A percentile compares a stretch with the other conserved stretches of the same genome.
These are phyloP conservation scores for Eueremaeus valkanovi DNA, from an alignment of 2,888 invertebrate species.

Conservation along the genomic window DNA sequence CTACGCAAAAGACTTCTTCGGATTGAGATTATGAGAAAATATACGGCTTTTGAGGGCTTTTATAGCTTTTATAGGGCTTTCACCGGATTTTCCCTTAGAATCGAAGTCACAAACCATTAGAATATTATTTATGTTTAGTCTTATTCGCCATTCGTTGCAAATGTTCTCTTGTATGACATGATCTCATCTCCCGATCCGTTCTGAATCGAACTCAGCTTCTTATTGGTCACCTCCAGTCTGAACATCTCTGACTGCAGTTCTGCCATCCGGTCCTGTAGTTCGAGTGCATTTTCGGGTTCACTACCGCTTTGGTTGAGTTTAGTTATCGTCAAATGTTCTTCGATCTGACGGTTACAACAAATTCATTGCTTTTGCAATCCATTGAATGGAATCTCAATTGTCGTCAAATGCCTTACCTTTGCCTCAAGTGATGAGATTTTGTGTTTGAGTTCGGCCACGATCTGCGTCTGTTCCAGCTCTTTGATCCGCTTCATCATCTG, in stretches of 20 bases:
- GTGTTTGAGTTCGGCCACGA: constrained; percentile 85
- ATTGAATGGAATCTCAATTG: neutral
- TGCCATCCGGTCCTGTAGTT: constrained; percentile 85
- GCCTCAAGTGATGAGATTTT: constrained; percentile 89
- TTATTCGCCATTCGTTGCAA: constrained; percentile 12
- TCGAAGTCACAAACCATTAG: neutral
- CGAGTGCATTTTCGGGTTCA: constrained; percentile 62
- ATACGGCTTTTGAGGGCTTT: no score
- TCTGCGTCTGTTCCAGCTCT: constrained; percentile 90
- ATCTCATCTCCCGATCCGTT: neutral
- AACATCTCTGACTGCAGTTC: constrained; percentile 76
- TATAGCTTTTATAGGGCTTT: neutral
- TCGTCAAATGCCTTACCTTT: constrained; percentile 61
- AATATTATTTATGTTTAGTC: neutral
- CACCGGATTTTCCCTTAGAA: neutral
- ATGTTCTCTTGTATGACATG: neutral
- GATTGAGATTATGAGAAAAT: no score
- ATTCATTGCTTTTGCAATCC: neutral
- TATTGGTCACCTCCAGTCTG: constrained; percentile 39
- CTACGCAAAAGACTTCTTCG: neutral
- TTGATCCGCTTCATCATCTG: constrained; percentile 87
- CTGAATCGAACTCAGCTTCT: constrained; percentile 40
- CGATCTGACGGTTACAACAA: constrained; percentile 63
- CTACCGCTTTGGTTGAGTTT: constrained; percentile 73
- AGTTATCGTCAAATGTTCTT: constrained; percentile 88